Evolutionary conservation across 2,797 vertebrate species (phyloP), one percentile per base, ranked within the genome.

Genomic region (Rhyacichthys aspro): DNA sequence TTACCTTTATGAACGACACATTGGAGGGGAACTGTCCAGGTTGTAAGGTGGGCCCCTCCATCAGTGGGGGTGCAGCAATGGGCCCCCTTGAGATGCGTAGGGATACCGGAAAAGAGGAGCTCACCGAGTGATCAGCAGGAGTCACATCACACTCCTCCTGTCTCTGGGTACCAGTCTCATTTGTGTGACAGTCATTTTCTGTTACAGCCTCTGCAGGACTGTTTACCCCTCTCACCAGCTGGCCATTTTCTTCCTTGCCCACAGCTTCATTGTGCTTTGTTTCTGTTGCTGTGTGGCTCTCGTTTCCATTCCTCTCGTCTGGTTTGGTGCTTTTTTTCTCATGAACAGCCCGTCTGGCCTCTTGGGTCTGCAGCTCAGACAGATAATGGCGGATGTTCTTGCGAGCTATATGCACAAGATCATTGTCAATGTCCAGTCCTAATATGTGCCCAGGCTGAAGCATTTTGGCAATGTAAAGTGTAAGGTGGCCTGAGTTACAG

Each of bases 311-410:
- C 33, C 47, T 66, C 55, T 66, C 69, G 57, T 70, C 83, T 52
- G 66, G 66, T 62, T 80, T 73, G 10, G 52, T 58, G 45, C 56
- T 50, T 39, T 63, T 70, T 59, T 67, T 74, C 39, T 45, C 81
- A 57, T 84, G 81, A 44, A 50, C 28, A 0, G 77, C 65, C 33
- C 71, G 79, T 14, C 93, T 80, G 52, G 90, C 78, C 70, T 91
- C 82, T 64, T 88, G 86, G 12, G 86, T 81, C 66, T 92, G 89
- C 62, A 92, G 76, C 77, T 95, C 94, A 0, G 95, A 97, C 41
- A 96, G 88, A 81, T 96, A 98, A 83, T 98, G 95, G 32, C 96
- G 91, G 74, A 98, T 94, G 76, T 98, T 98, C 77, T 97, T 95
- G 5, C 94, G 91, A 0, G 96, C 96, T 0, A 93, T 94, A 7